Percentiles rank a stretch among this genome's conserved stretches.
phyloP scores from a whole-genome alignment of 2,113 vertebrate species.

The Phocoena sinus region DNA sequence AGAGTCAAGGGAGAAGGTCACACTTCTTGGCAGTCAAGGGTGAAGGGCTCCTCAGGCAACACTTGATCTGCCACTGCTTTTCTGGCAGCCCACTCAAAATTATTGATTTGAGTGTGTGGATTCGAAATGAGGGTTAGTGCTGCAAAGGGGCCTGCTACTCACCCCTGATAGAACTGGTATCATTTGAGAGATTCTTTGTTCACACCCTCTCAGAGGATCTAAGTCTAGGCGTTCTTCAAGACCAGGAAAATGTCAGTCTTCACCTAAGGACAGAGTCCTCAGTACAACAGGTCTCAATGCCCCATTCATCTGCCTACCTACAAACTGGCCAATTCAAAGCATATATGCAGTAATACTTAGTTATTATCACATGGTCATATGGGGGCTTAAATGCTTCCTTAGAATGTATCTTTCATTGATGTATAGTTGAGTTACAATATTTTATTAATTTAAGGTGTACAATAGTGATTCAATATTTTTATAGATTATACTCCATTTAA shows the following conservation, averaged over 20 bases:
- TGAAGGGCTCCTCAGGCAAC: slow-evolving; percentile 51
- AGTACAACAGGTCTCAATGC: neutral
- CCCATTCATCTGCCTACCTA: neutral
- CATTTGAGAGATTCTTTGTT: neutral
- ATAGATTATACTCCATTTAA: neutral
- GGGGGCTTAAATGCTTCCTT: neutral
- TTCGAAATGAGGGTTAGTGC: neutral
- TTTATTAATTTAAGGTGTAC: neutral
- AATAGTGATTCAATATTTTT: neutral
- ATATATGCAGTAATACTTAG: neutral
- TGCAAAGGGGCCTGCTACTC: neutral
- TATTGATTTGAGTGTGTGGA: slow-evolving; percentile 9
- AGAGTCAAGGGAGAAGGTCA: neutral
- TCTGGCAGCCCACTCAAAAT: neutral
- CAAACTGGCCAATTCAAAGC: neutral
- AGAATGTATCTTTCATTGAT: neutral
- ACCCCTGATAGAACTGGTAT: neutral
- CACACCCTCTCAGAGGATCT: neutral
- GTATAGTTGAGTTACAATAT: neutral
- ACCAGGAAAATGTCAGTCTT: neutral
- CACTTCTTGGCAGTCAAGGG: neutral
- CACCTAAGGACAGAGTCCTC: neutral
- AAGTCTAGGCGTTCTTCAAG: neutral
- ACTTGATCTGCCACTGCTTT: slow-evolving; percentile 29
- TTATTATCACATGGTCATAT: neutral